Evolutionary conservation across 2,888 invertebrate species (phyloP), one percentile per base, ranked within the genome.

Genomic region (Rambutsinella grinnellia): DNA sequence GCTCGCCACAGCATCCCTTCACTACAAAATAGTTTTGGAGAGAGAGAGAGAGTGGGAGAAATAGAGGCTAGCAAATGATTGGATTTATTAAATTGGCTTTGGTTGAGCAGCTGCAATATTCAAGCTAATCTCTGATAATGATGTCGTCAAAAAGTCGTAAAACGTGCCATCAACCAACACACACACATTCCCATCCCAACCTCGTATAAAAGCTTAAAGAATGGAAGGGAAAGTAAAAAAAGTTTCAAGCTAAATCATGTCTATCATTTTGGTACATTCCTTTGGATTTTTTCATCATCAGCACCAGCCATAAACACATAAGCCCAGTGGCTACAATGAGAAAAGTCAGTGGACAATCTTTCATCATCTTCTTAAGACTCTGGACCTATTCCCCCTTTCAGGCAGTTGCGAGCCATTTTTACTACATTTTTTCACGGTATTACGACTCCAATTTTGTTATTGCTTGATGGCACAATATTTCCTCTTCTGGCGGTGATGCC

Each of bases 141-240:
- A 76, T 80, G 81, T 78, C 82, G 80, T 82, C 79, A 82, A 82
- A 82, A 79, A 78, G 79, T 70, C 80, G 79, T 82, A 81, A 82
- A 79, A 81, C 63, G 67, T 68, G 57, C 46, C 61, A 67, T 71
- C 70, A 65, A n/a, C n/a, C 17, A 49, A 10, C 6, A 49, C 13
- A 49, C 13, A n/a, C 49, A 17, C 49, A 49, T n/a, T 5, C 13
- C 49, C n/a, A 17, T 65, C 54, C 54, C 67, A 10, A 17, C 26
- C n/a, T 21, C 60, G 28, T 44, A 44, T 24, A 27, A 53, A 23
- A 21, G 53, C 17, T 19, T 6, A 53, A 21, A 53, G 21, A 36
- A 13, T 36, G 36, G 36, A 36, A 53, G 62, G 23, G 24, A 49
- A 8, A n/a, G 26, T 44, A 61, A 61, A 44, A 19, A 19, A 19